Evolutionary conservation across 2,797 vertebrate genomes (phyloP).

Genomic region (Coilia nasus): DNA sequence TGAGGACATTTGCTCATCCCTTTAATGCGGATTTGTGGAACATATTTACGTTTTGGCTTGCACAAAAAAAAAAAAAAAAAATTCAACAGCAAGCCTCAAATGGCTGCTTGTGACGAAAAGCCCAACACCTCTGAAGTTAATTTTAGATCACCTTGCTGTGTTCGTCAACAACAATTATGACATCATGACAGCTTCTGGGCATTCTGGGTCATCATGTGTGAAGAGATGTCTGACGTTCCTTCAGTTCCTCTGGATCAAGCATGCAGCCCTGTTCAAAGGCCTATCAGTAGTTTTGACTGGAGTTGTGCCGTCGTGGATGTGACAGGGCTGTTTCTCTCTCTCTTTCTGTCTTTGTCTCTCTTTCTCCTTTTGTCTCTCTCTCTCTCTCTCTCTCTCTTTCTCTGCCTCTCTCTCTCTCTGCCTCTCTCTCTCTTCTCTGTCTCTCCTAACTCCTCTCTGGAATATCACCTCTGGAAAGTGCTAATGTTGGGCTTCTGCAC

Average conservation of each 20-base stretch:
- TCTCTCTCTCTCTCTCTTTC: constrained; percentile 55
- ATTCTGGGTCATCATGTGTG: constrained; percentile 14
- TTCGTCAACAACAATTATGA: constrained; percentile 22
- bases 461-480: constrained; percentile 42
- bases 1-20: constrained; percentile 1
- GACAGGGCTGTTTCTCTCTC: constrained; percentile 41
- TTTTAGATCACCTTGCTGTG: constrained; percentile 22
- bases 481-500: constrained; percentile 21
- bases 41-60: constrained; percentile 19
- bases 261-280: constrained; percentile 20
- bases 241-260: constrained; percentile 24
- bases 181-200: constrained; percentile 23
- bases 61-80: constrained; percentile 18
- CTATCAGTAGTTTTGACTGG: not conserved
- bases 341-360: constrained; percentile 52
- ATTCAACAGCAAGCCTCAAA: constrained; percentile 14
- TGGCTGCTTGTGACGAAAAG: constrained; percentile 15
- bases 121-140: constrained; percentile 22
- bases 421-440: constrained; percentile 58
- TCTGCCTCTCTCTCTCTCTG: constrained; percentile 52
- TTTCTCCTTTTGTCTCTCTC: constrained; percentile 50
- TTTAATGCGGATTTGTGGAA: constrained; percentile 26
- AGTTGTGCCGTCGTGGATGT: not conserved
- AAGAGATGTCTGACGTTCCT: constrained; percentile 15
- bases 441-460: constrained; percentile 56